Evolutionary conservation across 2,113 vertebrate genomes (phyloP).

Genomic region (Ailurus styani): DNA sequence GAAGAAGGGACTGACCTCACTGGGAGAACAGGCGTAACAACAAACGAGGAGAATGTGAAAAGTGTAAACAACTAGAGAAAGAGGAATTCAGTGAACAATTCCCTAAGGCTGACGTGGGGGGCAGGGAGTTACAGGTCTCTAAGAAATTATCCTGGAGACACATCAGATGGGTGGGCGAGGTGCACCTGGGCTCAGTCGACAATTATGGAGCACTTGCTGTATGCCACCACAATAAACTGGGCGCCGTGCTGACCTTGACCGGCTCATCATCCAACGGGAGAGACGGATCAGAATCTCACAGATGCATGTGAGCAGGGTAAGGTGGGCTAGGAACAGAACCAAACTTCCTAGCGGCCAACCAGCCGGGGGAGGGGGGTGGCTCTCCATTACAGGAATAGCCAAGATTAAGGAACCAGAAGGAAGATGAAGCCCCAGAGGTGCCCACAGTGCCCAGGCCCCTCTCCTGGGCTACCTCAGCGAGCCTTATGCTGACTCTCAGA

Average conservation of each 20-base stretch:
- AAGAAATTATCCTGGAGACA: background rate
- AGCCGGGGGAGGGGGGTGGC: background rate
- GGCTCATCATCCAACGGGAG: background rate
- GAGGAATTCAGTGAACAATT: background rate
- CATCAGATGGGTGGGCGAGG: rapidly evolving
- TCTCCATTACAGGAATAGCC: background rate
- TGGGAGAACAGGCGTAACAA: background rate
- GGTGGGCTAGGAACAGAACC: background rate
- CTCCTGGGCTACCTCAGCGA: background rate
- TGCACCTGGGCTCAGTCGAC: background rate
- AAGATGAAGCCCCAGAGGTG: background rate
- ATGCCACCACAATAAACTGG: background rate
- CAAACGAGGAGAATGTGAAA: background rate
- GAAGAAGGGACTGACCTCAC: background rate
- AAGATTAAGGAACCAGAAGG: background rate
- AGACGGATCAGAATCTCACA: background rate
- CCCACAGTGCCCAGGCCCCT: background rate
- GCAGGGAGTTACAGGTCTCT: background rate
- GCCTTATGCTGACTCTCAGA: background rate
- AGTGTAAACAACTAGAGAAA: background rate
- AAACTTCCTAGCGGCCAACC: background rate
- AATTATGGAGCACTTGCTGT: background rate
- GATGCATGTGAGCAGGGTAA: background rate
- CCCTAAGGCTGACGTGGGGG: background rate
- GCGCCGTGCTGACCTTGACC: background rate